These are phyloP conservation scores for Sebastolobus altivelis DNA, from an alignment of 2,797 vertebrate species.

Conservation along the genomic window DNA sequence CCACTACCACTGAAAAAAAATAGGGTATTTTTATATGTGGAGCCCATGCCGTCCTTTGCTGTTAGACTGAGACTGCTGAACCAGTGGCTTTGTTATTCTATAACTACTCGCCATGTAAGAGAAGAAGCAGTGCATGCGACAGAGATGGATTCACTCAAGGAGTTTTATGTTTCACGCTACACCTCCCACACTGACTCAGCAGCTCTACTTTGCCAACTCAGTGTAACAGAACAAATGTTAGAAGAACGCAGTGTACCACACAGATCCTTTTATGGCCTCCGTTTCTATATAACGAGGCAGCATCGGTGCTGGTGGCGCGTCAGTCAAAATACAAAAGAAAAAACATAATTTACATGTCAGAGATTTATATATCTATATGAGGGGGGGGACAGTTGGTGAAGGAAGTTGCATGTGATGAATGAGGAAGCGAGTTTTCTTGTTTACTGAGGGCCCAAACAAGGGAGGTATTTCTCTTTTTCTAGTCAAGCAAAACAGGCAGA, in stretches of 20 bases:
- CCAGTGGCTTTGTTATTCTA: constrained; percentile 41
- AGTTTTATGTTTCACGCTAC: constrained; percentile 36
- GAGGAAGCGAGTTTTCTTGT: constrained; percentile 45
- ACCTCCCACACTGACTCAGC: constrained; percentile 40
- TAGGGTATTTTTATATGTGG: neutral
- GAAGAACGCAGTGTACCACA: neutral
- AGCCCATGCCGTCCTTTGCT: neutral
- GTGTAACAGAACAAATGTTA: neutral
- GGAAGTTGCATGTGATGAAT: neutral
- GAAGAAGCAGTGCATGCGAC: constrained; percentile 41
- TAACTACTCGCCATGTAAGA: neutral
- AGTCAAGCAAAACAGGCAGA: neutral
- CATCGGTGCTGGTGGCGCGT: neutral
- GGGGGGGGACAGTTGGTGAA: neutral
- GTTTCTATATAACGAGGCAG: neutral
- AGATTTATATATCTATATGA: neutral
- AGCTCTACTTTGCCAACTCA: constrained; percentile 21
- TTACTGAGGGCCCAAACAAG: neutral
- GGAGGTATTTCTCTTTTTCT: constrained; percentile 20
- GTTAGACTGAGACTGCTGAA: constrained; percentile 17
- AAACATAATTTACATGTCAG: neutral
- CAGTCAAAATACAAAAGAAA: neutral
- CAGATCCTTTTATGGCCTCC: neutral
- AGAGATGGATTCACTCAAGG: constrained; percentile 11
- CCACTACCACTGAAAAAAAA: neutral